These are phyloP conservation scores for Pangasius mekongensis DNA, from an alignment of 2,797 vertebrate genomes.

Conservation along the genomic window DNA sequence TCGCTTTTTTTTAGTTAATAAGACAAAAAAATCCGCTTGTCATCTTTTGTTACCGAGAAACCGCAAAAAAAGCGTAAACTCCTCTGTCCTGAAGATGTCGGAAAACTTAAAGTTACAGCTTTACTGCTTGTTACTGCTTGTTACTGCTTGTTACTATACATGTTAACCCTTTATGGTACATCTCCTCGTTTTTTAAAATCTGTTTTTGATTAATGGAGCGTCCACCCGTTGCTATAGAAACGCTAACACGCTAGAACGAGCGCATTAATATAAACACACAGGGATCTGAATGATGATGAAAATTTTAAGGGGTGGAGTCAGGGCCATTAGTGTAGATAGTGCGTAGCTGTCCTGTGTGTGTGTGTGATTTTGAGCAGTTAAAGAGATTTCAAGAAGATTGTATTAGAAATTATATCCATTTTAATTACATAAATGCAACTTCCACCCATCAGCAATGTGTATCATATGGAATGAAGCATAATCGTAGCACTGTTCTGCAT, in stretches of 20 bases:
- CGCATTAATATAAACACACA: background rate
- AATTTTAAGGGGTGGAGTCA: background rate
- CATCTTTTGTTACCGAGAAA: background rate
- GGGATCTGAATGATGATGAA: background rate
- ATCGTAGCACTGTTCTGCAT: background rate
- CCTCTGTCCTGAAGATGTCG: background rate
- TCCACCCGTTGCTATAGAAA: background rate
- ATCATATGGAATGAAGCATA: background rate
- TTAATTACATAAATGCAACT: too few species aligned
- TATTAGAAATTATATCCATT: background rate
- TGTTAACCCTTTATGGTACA: background rate
- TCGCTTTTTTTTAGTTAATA: background rate
- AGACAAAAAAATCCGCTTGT: background rate
- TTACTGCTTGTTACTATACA: too few species aligned
- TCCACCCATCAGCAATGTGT: background rate
- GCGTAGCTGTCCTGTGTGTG: background rate
- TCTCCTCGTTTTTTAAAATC: background rate
- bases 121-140: too few species aligned
- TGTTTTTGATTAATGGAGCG: background rate
- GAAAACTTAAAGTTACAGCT: background rate
- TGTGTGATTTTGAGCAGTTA: background rate
- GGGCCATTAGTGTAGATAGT: background rate
- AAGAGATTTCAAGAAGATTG: background rate
- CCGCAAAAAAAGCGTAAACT: background rate
- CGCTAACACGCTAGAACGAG: background rate